Percentiles rank a stretch among this genome's conserved stretches.
Evolutionary conservation across 1,140 invertebrate genomes (phyloP).

Genomic region (Drosophila quadrilineata): DNA sequence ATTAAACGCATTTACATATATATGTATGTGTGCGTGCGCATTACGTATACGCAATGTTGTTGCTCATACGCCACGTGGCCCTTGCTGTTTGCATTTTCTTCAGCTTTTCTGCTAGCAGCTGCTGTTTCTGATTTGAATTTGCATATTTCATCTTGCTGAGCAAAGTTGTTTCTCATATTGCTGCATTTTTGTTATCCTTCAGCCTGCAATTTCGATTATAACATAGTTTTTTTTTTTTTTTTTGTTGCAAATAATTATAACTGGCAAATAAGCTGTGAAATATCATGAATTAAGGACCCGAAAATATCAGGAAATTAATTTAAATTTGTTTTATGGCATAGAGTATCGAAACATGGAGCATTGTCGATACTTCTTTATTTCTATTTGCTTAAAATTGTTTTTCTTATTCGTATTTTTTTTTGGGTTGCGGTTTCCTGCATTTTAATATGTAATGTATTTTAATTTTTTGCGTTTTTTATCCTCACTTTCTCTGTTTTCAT

Average conservation of each 20-base stretch:
- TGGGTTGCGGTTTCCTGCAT: constrained; percentile 31
- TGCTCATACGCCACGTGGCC: constrained; percentile 56
- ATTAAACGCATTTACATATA: constrained; percentile 65
- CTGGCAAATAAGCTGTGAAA: constrained; percentile 7
- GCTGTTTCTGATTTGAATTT: constrained; percentile 37
- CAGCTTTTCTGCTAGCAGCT: background rate
- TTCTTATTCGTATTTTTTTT: constrained; percentile 12
- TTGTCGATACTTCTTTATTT: background rate
- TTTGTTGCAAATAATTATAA: no score
- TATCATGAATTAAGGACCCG: background rate
- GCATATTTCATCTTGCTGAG: constrained; percentile 45
- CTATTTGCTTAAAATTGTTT: background rate
- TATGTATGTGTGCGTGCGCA: background rate
- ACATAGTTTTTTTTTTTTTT: constrained; percentile 7
- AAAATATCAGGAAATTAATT: background rate
- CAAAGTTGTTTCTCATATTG: constrained; percentile 41
- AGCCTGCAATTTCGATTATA: background rate
- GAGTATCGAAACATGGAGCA: background rate
- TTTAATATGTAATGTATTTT: no score
- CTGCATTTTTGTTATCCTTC: constrained; percentile 22
- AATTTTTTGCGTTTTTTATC: constrained; percentile 37
- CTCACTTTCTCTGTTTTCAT: constrained; percentile 41
- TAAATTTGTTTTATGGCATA: no score
- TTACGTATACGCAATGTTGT: constrained; percentile 29
- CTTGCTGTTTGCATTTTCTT: background rate